Evolutionary conservation across 64 coral and sea anemone genomes (phyloP).

Genomic region (Catalaphyllia jardinei): DNA sequence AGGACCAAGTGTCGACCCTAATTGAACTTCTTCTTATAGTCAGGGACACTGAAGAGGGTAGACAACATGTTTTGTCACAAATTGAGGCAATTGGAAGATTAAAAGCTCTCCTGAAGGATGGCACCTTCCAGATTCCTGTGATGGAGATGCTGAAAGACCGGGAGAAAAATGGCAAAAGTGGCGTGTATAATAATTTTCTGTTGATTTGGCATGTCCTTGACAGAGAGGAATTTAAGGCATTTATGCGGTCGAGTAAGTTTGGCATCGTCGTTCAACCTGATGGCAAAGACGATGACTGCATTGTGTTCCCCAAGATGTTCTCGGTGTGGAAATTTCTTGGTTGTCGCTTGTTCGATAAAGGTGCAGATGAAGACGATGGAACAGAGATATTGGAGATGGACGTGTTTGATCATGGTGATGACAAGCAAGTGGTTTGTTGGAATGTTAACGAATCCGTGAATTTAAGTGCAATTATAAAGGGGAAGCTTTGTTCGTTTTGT

Average conservation of each 20-base stretch:
- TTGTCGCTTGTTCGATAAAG: conserved; percentile 12
- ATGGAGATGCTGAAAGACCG: conserved; percentile 26
- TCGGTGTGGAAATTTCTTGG: background rate
- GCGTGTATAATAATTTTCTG: conserved; percentile 52
- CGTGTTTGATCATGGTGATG: conserved; percentile 52
- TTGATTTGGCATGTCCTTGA: conserved; percentile 47
- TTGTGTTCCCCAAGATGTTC: conserved; percentile 38
- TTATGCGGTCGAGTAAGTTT: conserved; percentile 50
- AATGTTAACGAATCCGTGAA: conserved; percentile 46
- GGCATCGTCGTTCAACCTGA: conserved; percentile 52
- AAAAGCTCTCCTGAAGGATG: conserved; percentile 32
- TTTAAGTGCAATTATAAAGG: background rate
- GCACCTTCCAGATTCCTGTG: conserved; percentile 13
- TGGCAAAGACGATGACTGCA: conserved; percentile 51
- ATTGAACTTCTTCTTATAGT: conserved; percentile 53
- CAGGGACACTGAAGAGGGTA: conserved; percentile 24
- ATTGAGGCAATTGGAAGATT: conserved; percentile 22
- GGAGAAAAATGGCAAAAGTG: conserved; percentile 13
- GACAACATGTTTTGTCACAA: conserved; percentile 6
- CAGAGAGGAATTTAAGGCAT: conserved; percentile 52
- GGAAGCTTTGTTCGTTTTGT: conserved; percentile 26
- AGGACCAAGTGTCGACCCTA: conserved; percentile 44
- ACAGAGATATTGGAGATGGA: conserved; percentile 61
- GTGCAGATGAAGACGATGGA: background rate
- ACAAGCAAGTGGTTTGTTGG: conserved; percentile 58